A percentile compares a stretch with the other conserved stretches of the same genome.
These are phyloP conservation scores for Gymnopithys bicolor DNA, from an alignment of 2,797 vertebrate genomes.

Conservation along the genomic window DNA sequence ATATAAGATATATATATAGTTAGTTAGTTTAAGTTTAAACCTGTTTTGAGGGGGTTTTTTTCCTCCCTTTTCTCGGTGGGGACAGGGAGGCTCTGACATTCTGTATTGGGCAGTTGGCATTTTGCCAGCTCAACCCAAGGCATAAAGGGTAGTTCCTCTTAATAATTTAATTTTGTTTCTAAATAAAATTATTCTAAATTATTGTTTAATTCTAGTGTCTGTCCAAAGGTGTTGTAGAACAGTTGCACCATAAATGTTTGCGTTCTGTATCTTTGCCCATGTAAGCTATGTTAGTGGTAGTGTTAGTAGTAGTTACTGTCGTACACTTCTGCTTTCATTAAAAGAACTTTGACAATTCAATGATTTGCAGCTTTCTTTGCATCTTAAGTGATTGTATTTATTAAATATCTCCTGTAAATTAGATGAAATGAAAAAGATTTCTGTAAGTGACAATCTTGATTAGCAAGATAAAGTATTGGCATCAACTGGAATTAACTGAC, in stretches of 20 bases:
- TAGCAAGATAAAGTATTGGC: slow-evolving; percentile 18
- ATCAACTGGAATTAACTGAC: neutral
- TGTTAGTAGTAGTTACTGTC: neutral
- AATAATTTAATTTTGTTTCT: neutral
- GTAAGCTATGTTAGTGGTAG: neutral
- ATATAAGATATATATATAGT: too few species aligned
- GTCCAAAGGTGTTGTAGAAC: neutral
- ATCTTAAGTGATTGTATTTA: neutral
- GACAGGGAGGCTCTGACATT: too few species aligned
- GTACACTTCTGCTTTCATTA: neutral
- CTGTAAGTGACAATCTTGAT: neutral
- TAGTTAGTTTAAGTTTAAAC: too few species aligned
- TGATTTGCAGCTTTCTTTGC: slow-evolving; percentile 22
- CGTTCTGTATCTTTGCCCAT: neutral
- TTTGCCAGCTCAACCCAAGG: too few species aligned
- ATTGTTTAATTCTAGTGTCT: neutral
- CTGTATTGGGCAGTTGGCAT: too few species aligned
- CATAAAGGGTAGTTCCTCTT: neutral
- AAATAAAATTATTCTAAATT: neutral
- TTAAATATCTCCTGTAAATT: slow-evolving; percentile 9
- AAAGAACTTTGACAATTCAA: neutral
- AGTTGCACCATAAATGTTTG: neutral
- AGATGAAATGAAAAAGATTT: neutral
- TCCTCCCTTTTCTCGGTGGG: too few species aligned
- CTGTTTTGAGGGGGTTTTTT: too few species aligned